Conservation (phyloP, 1,140 invertebrate species). For the Oedothorax gibbosus region DNA sequence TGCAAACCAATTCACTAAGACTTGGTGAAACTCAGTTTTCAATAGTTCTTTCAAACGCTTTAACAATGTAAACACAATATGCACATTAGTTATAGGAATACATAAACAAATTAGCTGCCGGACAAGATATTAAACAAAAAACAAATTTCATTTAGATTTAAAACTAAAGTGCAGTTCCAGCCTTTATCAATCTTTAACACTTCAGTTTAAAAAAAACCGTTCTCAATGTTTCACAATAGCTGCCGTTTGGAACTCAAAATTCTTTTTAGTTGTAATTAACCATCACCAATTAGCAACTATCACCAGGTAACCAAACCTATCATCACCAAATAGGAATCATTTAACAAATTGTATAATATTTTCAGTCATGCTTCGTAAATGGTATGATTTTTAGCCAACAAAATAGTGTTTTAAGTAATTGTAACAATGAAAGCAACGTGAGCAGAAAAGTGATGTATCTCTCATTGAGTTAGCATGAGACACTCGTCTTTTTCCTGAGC, state of each 20-base stretch:
- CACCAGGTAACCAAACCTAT: slow-evolving; percentile 22
- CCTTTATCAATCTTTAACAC: not conserved
- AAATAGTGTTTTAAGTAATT: too few species aligned
- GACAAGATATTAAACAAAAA: slow-evolving; percentile 25
- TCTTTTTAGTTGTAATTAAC: not conserved
- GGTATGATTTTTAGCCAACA: not conserved
- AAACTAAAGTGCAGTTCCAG: not conserved
- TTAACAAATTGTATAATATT: not conserved
- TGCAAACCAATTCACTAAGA: too few species aligned
- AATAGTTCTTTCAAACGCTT: not conserved
- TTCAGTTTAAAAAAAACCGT: not conserved
- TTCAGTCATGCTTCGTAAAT: slow-evolving; percentile 21
- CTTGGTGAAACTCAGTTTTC: not conserved
- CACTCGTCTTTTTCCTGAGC: too few species aligned
- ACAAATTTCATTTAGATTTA: slow-evolving; percentile 1
- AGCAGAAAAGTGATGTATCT: too few species aligned
- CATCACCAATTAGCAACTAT: slow-evolving; percentile 9
- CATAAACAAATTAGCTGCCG: slow-evolving; percentile 42
- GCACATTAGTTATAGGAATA: slow-evolving; percentile 31
- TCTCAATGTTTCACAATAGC: not conserved
- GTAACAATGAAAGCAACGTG: too few species aligned
- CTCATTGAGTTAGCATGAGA: too few species aligned
- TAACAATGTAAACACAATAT: slow-evolving; percentile 18
- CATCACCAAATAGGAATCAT: slow-evolving; percentile 2
- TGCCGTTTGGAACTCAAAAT: slow-evolving; percentile 1